Base-by-base conservation (phyloP, 30 jellyfish, hydroid and myxozoan species). In the Hydractinia echinata region DNA sequence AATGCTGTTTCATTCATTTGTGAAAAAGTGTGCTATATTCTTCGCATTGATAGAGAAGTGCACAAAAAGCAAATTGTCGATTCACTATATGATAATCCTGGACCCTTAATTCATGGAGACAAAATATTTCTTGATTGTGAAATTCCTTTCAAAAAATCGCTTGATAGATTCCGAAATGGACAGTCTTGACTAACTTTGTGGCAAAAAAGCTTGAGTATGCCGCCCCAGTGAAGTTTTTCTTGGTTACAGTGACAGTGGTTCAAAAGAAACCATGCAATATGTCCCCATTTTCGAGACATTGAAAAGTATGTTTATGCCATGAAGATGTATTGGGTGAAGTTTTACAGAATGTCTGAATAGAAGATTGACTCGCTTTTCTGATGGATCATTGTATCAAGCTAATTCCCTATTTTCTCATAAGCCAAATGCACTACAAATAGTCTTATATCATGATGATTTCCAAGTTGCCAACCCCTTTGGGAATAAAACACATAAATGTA, bases 401-500 rank as follows among this genome's bases (percentile, higher is more conserved):
- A 56, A 56, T 56, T 56, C 68, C n/a, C 68, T 56, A 56, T 56
- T 56, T 56, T 56, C 68, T 56, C 68, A n/a, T 56, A n/a, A 10
- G 10, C 68, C 68, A 9, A 56, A 56, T n/a, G n/a, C n/a, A n/a
- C n/a, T n/a, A n/a, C 73, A 62, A 62, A 5, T 62, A 5, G 10
- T 62, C 7, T 62, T 62, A 15, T 62, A 62, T 5, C 8, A 62
- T 62, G 73, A 62, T 62, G 73, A 62, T 10, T 5, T 62, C 4
- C 73, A 62, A 62, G 10, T 62, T 5, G 73, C 73, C 5, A 62
- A 62, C 10, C 73, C 73, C 30, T 10, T 62, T 5, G 10, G 73
- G 30, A 62, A 62, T 62, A 62, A 62, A 62, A 62, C 73, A 62
- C 73, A 62, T 50, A 62, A 62, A 62, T 62, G 73, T 62, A 62